These are phyloP conservation scores for Athalia circularis DNA, from an alignment of 2,888 invertebrate genomes.

Conservation along the genomic window DNA sequence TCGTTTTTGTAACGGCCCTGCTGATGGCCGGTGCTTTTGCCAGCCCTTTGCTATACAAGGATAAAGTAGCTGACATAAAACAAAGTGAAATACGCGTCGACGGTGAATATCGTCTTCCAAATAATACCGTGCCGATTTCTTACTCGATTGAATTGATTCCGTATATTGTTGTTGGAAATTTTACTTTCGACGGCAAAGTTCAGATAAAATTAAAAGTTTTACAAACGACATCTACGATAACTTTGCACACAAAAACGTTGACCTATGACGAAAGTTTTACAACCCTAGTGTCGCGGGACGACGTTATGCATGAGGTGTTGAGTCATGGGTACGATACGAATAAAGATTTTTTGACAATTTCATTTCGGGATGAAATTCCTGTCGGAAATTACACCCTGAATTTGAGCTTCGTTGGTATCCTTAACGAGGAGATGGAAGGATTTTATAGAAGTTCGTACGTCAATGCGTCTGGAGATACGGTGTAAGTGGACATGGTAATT, in stretches of 20 bases:
- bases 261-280: constrained; percentile 65
- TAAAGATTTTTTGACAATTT: constrained; percentile 60
- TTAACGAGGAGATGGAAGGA: constrained; percentile 80
- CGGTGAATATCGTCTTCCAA: constrained; percentile 76
- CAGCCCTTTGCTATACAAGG: not conserved
- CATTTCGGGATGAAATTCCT: constrained; percentile 47
- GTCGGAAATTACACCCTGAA: constrained; percentile 77
- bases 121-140: constrained; percentile 75
- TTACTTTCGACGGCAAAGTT: constrained; percentile 53
- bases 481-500: constrained; percentile 57
- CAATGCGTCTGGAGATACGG: constrained; percentile 71
- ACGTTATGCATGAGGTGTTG: constrained; percentile 47
- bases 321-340: constrained; percentile 52
- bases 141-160: constrained; percentile 77
- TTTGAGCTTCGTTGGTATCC: constrained; percentile 76
- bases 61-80: not conserved
- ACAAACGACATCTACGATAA: constrained; percentile 69
- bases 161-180: constrained; percentile 72
- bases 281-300: constrained; percentile 44
- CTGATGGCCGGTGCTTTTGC: constrained; percentile 8
- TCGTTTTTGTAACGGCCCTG: constrained; percentile 21
- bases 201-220: constrained; percentile 51
- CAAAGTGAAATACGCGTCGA: constrained; percentile 5
- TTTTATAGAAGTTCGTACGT: constrained; percentile 82
- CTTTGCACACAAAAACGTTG: constrained; percentile 72